Evolutionary conservation across 2,113 vertebrate species (phyloP).

Genomic region (Rhinoderma darwinii): DNA sequence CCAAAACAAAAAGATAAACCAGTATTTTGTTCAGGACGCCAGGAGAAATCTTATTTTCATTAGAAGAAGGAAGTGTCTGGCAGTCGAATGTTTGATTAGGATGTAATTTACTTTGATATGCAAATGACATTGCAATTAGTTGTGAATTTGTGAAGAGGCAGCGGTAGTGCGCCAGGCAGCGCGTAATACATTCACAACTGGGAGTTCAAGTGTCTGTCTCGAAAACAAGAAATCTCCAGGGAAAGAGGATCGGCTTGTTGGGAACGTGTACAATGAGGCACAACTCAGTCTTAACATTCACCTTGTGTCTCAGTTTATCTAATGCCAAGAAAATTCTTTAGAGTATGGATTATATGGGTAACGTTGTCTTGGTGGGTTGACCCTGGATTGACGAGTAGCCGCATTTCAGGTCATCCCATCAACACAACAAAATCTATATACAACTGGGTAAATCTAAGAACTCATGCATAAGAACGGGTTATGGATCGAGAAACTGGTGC

Average conservation of each 20-base stretch:
- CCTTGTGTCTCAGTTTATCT: slow-evolving; percentile 34
- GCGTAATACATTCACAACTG: slow-evolving; percentile 65
- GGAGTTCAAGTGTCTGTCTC: slow-evolving; percentile 66
- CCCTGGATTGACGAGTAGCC: background rate
- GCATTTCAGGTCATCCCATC: background rate
- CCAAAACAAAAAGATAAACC: slow-evolving; percentile 4
- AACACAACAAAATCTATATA: background rate
- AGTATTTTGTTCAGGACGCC: slow-evolving; percentile 31
- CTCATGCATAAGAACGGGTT: too few relatives aligned
- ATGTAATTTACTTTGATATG: slow-evolving; percentile 79
- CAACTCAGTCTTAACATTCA: slow-evolving; percentile 19
- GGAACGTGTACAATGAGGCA: slow-evolving; percentile 14
- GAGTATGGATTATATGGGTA: background rate
- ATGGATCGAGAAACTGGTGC: too few relatives aligned
- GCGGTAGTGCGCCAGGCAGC: slow-evolving; percentile 68
- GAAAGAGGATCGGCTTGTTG: background rate
- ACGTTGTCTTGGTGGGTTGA: background rate
- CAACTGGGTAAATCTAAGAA: background rate
- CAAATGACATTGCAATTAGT: slow-evolving; percentile 77
- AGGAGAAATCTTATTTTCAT: slow-evolving; percentile 71
- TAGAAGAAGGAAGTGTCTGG: slow-evolving; percentile 76
- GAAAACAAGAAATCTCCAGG: slow-evolving; percentile 28
- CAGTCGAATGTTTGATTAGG: slow-evolving; percentile 75
- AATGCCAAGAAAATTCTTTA: background rate
- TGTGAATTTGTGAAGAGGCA: slow-evolving; percentile 74